A percentile compares a stretch with the other conserved stretches of the same genome.
Evolutionary conservation across 2,113 vertebrate species (phyloP).

Genomic region (Nerophis ophidion): DNA sequence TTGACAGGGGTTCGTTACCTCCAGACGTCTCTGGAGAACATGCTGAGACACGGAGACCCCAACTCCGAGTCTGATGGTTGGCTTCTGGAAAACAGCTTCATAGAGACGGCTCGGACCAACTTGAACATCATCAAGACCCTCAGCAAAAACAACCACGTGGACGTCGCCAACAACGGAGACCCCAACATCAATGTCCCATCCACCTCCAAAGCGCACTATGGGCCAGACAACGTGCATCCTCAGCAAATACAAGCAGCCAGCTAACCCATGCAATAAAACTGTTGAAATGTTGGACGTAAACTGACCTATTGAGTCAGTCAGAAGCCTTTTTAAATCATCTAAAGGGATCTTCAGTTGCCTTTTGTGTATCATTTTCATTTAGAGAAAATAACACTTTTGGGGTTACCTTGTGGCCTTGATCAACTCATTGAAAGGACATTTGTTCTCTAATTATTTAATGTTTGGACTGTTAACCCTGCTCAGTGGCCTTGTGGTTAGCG

Average conservation of each 20-base stretch:
- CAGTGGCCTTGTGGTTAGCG: too few species aligned
- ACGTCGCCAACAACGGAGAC: constrained; percentile 68
- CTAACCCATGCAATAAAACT: constrained; percentile 34
- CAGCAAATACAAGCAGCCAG: constrained; percentile 56
- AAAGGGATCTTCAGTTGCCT: background rate
- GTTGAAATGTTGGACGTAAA: background rate
- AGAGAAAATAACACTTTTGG: background rate
- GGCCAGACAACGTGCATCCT: constrained; percentile 69
- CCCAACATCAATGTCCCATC: constrained; percentile 75
- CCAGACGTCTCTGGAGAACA: constrained; percentile 82
- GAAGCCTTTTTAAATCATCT: constrained; percentile 5
- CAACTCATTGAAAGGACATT: background rate
- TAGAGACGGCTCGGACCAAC: constrained; percentile 81
- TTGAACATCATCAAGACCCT: constrained; percentile 80
- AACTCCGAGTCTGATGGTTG: constrained; percentile 81
- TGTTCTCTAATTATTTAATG: too few species aligned
- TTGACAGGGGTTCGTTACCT: constrained; percentile 83
- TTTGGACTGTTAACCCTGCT: too few species aligned
- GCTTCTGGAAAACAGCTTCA: constrained; percentile 81
- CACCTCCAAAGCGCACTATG: constrained; percentile 70
- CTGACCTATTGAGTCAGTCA: background rate
- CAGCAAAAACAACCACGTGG: constrained; percentile 77
- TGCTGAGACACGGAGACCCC: constrained; percentile 74
- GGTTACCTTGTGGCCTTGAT: background rate
- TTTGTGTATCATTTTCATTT: background rate